phyloP scores from a whole-genome alignment of 2,888 invertebrate genomes.

The Sthenelais limicola region DNA sequence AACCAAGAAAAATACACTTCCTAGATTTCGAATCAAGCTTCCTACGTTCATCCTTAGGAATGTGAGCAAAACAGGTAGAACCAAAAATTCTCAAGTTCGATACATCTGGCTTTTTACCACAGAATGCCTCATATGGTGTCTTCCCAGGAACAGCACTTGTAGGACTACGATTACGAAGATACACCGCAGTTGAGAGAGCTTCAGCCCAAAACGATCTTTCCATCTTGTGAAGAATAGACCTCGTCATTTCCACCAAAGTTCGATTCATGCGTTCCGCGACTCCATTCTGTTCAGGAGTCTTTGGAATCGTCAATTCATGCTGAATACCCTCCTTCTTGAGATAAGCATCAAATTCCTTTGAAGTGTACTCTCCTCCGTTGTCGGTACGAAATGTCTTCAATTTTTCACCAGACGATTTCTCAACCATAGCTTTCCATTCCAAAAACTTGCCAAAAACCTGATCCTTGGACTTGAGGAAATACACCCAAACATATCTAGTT shows the following conservation, averaged over 20 bases:
- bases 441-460: slow-evolving; percentile 34
- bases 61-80: slow-evolving; percentile 41
- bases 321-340: slow-evolving; percentile 58
- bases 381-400: slow-evolving; percentile 42
- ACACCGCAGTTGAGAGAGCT: slow-evolving; percentile 62
- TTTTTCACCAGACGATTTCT: slow-evolving; percentile 28
- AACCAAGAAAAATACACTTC: slow-evolving; percentile 47
- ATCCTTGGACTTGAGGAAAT: slow-evolving; percentile 38
- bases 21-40: slow-evolving; percentile 39
- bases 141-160: slow-evolving; percentile 44
- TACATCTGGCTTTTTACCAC: slow-evolving; percentile 44
- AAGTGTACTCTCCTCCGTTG: slow-evolving; percentile 43
- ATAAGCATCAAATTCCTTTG: slow-evolving; percentile 50
- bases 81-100: slow-evolving; percentile 45
- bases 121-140: slow-evolving; percentile 53
- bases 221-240: slow-evolving; percentile 58
- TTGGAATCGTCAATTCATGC: slow-evolving; percentile 61
- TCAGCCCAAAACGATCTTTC: slow-evolving; percentile 63
- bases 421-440: slow-evolving; percentile 36
- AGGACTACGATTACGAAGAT: slow-evolving; percentile 61
- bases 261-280: slow-evolving; percentile 62
- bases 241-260: slow-evolving; percentile 60
- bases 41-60: slow-evolving; percentile 44
- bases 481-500: slow-evolving; percentile 28
- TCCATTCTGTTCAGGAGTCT: slow-evolving; percentile 67